Percentiles rank a stretch among this genome's conserved stretches.
phyloP scores from a whole-genome alignment of 2,888 invertebrate species.

The Hermaeophaga mercurialis region DNA sequence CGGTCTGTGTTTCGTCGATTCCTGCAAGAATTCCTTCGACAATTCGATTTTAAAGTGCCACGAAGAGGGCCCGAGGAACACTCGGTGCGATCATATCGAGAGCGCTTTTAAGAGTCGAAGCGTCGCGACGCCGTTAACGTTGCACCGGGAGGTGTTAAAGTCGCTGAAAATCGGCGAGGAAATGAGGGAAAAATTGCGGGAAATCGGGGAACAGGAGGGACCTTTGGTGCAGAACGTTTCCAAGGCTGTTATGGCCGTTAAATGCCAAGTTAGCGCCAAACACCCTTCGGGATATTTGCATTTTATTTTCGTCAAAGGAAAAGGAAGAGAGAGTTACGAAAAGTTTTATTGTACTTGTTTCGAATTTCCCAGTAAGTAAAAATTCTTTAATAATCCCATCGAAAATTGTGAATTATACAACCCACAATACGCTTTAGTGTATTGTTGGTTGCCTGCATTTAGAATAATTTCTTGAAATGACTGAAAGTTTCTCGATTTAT shows the following conservation, averaged over 20 bases:
- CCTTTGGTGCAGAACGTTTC: constrained; percentile 73
- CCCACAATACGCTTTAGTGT: no score
- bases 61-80: constrained; percentile 48
- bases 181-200: constrained; percentile 63
- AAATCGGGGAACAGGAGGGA: constrained; percentile 65
- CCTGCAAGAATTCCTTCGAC: constrained; percentile 63
- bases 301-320: constrained; percentile 65
- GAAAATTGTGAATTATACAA: no score
- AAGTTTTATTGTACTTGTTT: constrained; percentile 47
- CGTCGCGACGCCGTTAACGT: constrained; percentile 64
- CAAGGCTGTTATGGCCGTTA: constrained; percentile 72
- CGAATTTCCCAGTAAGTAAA: constrained; percentile 43
- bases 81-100: constrained; percentile 65
- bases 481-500: no score
- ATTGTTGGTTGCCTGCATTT: no score
- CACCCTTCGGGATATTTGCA: constrained; percentile 75
- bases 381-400: no score
- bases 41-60: constrained; percentile 63
- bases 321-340: constrained; percentile 58
- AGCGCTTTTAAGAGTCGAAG: constrained; percentile 67
- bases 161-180: constrained; percentile 63
- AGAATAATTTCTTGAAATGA: no score
- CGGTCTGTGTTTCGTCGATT: constrained; percentile 64
- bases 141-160: constrained; percentile 67
- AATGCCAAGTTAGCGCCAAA: constrained; percentile 68